A percentile compares a stretch with the other conserved stretches of the same genome.
Conservation (phyloP, 2,113 vertebrate genomes). For the Lepidiolamprologus cunningtoni region DNA sequence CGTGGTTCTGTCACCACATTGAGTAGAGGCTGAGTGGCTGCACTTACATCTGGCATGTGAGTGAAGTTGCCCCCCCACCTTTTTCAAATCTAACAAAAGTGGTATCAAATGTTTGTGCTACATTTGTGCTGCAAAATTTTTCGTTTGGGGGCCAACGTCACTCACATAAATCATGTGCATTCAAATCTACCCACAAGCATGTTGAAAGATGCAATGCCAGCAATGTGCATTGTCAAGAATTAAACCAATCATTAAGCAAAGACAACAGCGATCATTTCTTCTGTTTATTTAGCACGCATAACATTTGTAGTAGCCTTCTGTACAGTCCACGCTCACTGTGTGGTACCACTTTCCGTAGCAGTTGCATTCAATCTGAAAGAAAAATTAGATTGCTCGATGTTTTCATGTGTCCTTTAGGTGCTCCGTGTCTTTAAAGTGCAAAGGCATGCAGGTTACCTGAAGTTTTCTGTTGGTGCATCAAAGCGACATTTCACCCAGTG, state of each 20-base stretch:
- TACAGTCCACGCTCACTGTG: neutral
- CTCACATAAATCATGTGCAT: neutral
- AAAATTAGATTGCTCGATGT: accelerated
- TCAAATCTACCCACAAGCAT: neutral
- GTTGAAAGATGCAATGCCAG: neutral
- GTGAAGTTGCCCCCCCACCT: neutral
- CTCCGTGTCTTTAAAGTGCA: neutral
- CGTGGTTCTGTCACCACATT: neutral
- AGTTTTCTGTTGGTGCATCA: neutral
- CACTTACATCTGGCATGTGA: neutral
- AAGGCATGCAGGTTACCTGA: neutral
- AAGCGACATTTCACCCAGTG: neutral
- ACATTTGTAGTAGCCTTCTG: neutral
- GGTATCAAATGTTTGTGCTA: neutral
- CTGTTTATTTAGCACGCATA: neutral
- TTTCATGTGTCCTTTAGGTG: neutral
- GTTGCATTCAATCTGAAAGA: neutral
- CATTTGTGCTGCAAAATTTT: neutral
- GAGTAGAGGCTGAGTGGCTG: neutral
- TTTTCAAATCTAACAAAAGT: neutral
- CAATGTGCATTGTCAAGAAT: neutral
- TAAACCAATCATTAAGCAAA: neutral
- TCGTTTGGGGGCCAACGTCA: neutral
- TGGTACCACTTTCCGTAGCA: neutral
- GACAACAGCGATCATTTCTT: neutral